These are phyloP conservation scores for Chalcosyrphus nemorum DNA, from an alignment of 2,888 invertebrate genomes.

Conservation along the genomic window DNA sequence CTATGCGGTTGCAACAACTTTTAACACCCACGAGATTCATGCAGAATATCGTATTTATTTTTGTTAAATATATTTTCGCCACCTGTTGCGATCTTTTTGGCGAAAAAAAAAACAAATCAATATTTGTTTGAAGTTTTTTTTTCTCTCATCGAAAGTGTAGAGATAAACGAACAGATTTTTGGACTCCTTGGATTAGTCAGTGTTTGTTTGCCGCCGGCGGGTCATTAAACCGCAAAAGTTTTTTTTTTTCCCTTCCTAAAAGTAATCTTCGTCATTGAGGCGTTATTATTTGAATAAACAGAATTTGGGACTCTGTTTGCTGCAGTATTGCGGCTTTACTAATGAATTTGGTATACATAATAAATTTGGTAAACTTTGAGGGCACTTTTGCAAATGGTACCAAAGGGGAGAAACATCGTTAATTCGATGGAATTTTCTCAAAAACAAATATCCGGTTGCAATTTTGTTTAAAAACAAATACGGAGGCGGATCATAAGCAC, in stretches of 20 bases:
- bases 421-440: not conserved
- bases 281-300: not conserved
- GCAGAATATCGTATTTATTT: constrained; percentile 3
- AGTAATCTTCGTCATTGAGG: not conserved
- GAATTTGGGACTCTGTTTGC: constrained; percentile 1
- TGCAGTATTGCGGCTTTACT: not conserved
- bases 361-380: not conserved
- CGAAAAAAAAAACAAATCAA: not conserved
- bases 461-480: too few species aligned
- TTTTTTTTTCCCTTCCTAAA: not conserved
- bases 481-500: too few species aligned
- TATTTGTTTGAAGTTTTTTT: not conserved
- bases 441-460: not conserved
- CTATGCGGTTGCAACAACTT: constrained; percentile 10
- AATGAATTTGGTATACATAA: constrained; percentile 4
- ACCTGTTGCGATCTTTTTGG: constrained; percentile 11
- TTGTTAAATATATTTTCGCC: constrained; percentile 8
- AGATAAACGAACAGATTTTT: not conserved
- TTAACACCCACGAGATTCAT: constrained; percentile 25
- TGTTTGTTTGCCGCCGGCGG: not conserved
- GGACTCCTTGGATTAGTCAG: constrained; percentile 24
- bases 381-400: not conserved
- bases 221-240: constrained; percentile 20
- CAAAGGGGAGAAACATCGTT: not conserved
- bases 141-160: not conserved